Evolutionary conservation across 2,797 vertebrate genomes (phyloP).

Genomic region (Gorsachius magnificus): DNA sequence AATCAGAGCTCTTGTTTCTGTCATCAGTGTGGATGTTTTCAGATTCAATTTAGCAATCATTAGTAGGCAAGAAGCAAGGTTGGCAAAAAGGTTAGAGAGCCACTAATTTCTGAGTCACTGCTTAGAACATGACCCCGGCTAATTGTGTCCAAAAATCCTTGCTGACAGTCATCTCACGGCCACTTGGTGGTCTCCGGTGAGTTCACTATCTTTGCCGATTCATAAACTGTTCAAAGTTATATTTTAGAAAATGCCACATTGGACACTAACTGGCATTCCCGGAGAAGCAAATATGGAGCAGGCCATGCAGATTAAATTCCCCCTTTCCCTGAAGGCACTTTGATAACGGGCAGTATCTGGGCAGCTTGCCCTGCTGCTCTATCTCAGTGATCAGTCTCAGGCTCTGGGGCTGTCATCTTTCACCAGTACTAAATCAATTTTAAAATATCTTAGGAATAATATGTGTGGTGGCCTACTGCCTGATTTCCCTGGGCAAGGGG

Average conservation of each 20-base stretch:
- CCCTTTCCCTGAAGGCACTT: neutral
- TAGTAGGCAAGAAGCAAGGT: neutral
- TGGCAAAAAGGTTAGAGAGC: neutral
- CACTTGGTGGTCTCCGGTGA: rapidly evolving
- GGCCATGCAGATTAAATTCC: neutral
- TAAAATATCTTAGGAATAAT: neutral
- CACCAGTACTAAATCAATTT: neutral
- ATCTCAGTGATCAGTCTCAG: neutral
- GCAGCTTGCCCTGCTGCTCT: neutral
- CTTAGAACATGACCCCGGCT: neutral
- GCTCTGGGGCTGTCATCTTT: neutral
- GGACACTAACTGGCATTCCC: neutral
- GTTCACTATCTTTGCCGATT: neutral
- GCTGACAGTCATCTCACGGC: neutral
- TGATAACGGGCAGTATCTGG: neutral
- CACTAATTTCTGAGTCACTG: neutral
- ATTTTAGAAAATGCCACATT: neutral
- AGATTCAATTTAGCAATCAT: neutral
- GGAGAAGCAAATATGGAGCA: neutral
- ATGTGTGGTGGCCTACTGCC: neutral
- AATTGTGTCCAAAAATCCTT: neutral
- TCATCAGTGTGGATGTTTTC: neutral
- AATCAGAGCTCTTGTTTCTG: slow-evolving; percentile 14
- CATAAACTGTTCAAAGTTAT: neutral
- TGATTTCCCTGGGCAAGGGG: neutral